These are phyloP conservation scores for Antrozous pallidus DNA, from an alignment of 2,797 vertebrate genomes.

Conservation along the genomic window DNA sequence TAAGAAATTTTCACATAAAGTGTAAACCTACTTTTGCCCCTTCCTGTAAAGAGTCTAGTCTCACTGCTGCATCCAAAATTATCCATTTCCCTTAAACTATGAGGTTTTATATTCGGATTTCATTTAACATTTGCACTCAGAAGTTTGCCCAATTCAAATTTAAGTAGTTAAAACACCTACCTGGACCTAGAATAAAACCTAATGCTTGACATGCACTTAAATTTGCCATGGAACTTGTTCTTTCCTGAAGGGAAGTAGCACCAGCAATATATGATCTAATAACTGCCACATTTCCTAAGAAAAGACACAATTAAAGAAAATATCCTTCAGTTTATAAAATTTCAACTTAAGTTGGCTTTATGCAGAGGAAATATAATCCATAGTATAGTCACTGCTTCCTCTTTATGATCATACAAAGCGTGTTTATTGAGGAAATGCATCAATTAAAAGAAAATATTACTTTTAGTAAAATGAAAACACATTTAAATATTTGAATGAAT, in stretches of 20 bases:
- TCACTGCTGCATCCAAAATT: neutral
- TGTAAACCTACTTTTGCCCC: neutral
- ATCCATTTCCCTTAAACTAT: neutral
- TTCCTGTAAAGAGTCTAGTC: neutral
- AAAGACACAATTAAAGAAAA: slow-evolving; percentile 30
- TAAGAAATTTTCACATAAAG: neutral
- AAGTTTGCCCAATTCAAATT: neutral
- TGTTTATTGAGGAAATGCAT: neutral
- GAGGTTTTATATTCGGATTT: neutral
- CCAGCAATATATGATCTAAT: slow-evolving; percentile 94
- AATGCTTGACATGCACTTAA: slow-evolving; percentile 96
- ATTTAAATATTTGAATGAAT: neutral
- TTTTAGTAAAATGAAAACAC: slow-evolving; percentile 21
- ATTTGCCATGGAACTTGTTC: slow-evolving; percentile 95
- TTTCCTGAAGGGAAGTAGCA: slow-evolving; percentile 93
- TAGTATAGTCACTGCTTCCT: neutral
- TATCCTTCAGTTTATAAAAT: neutral
- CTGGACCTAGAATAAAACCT: slow-evolving; percentile 97
- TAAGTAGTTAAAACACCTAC: slow-evolving; percentile 78
- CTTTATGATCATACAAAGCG: neutral
- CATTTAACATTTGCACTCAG: neutral
- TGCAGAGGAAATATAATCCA: neutral
- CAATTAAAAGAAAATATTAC: neutral
- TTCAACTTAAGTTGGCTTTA: neutral
- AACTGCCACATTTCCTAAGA: slow-evolving; percentile 94